Evolutionary conservation across 2,888 invertebrate genomes (phyloP), one percentile per base, ranked within the genome.

Genomic region (Polydrusus tereticollis): DNA sequence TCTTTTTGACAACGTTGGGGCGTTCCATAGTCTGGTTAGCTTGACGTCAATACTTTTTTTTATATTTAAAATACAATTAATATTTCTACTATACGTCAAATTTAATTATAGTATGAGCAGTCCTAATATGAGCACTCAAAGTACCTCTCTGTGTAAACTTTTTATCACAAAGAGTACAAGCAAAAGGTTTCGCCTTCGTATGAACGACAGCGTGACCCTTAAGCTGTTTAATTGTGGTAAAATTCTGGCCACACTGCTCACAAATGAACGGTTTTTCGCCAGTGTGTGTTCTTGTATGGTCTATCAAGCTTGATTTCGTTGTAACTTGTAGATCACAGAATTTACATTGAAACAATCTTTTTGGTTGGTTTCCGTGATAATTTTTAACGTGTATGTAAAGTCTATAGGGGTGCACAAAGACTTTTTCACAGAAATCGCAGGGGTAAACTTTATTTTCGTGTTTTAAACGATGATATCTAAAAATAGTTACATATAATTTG

Each of bases 281-380:
- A 0, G 76, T 72, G 65, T 77, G 83, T 0, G 84, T 85, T 0
- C 88, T 86, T 82, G 62, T 45, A 62, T 78, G 77, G 38, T 60
- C 41, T 18, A 18, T 68, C 18, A 78, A 65, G 16, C 71, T 75
- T 5, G 10, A 14, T 16, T 60, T 66, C 2, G 71, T 65, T 60
- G 84, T 84, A 5, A 86, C 84, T 0, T 81, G 78, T 66, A 86
- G 85, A 0, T 82, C 83, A 76, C 86, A 86, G 2, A 83, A 74
- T 45, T 83, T 80, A 76, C 86, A 86, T 0, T 79, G 76, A 18
- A 85, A 83, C 50, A 84, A 80, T 73, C 85, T 85, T 70, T 84
- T 83, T 0, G 85, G 85, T 0, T 83, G 58, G 12, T 55, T 47
- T n/a, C 45, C 58, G 21, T 65, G 59, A 10, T 68, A 18, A 20